phyloP scores from a whole-genome alignment of 2,113 vertebrate genomes.

The Osmerus mordax region DNA sequence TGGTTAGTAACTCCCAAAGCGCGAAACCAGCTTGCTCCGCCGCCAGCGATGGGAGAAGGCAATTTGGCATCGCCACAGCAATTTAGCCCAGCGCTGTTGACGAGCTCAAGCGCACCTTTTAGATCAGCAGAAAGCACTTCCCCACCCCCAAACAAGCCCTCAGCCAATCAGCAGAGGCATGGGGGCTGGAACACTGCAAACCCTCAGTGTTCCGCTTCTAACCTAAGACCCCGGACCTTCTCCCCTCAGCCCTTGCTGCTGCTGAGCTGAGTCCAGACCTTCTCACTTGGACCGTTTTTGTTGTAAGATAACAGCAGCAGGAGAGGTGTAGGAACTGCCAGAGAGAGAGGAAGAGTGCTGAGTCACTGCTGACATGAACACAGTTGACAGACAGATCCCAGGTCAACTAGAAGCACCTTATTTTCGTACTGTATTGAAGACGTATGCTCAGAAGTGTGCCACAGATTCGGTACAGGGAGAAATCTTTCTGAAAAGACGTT shows the following conservation, averaged over 20 bases:
- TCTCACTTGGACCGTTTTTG: conserved; percentile 12
- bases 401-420: conserved; percentile 77
- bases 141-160: conserved; percentile 22
- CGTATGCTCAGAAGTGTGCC: conserved; percentile 60
- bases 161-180: conserved; percentile 23
- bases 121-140: conserved; percentile 58
- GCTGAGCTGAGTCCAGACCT: no score
- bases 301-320: conserved; percentile 28
- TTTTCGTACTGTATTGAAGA: conserved; percentile 69
- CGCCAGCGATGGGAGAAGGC: no score
- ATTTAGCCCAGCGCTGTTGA: conserved; percentile 37
- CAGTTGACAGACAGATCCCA: conserved; percentile 43
- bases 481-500: conserved; percentile 53
- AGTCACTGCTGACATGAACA: conserved; percentile 35
- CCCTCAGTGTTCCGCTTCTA: no score
- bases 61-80: conserved; percentile 32
- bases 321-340: conserved; percentile 11
- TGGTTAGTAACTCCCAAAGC: no score
- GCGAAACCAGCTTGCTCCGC: no score
- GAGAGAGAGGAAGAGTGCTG: background rate
- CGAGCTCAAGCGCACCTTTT: conserved; percentile 49
- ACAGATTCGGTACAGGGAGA: conserved; percentile 53
- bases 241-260: background rate
- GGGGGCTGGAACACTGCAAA: conserved; percentile 21
- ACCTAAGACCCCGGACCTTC: no score